phyloP scores from a whole-genome alignment of 2,797 vertebrate species.

The Periparus ater region DNA sequence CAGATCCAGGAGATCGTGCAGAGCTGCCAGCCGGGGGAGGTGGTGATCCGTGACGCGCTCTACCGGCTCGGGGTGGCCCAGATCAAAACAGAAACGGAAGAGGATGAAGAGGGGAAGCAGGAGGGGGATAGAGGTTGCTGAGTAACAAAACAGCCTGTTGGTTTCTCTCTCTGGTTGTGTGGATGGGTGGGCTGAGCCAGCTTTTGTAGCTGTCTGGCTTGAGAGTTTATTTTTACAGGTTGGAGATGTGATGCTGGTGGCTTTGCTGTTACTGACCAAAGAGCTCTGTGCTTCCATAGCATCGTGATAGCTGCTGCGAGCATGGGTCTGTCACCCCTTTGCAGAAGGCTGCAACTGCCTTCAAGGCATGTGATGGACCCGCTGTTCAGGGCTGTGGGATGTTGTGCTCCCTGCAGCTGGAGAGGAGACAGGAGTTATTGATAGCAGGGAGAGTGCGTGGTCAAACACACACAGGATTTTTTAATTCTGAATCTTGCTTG shows the following conservation, averaged over 20 bases:
- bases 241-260: background rate
- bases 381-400: background rate
- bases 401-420: background rate
- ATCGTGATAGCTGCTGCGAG: background rate
- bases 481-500: slow-evolving; percentile 22
- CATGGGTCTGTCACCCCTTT: background rate
- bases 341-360: background rate
- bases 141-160: background rate
- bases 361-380: background rate
- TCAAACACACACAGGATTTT: background rate
- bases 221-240: background rate
- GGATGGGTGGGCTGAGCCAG: slow-evolving; percentile 1
- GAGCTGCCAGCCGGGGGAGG: slow-evolving; percentile 93
- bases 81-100: slow-evolving; percentile 87
- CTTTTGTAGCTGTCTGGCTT: background rate
- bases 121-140: slow-evolving; percentile 47
- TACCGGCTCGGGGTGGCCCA: slow-evolving; percentile 95
- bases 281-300: slow-evolving; percentile 71
- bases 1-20: slow-evolving; percentile 92
- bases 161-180: slow-evolving; percentile 1
- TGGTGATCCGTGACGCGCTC: slow-evolving; percentile 93
- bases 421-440: background rate
- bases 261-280: slow-evolving; percentile 77
- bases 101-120: slow-evolving; percentile 73
- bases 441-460: background rate